Evolutionary conservation across 1,140 invertebrate genomes (phyloP).

Genomic region (Calosoma granatense): DNA sequence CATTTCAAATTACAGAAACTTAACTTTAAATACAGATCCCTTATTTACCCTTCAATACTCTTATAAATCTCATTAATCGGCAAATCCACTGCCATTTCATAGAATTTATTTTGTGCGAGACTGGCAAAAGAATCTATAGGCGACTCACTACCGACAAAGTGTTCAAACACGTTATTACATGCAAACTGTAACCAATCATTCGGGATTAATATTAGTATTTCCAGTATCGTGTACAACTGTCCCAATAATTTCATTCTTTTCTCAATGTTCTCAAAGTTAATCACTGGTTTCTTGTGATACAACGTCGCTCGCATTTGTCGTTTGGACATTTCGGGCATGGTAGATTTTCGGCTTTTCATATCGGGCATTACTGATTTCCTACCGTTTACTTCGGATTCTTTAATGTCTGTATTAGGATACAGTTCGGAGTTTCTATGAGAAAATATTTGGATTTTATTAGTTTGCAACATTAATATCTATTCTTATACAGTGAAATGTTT

Average conservation of each 20-base stretch:
- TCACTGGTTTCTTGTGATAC: background rate
- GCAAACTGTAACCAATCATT: slow-evolving; percentile 25
- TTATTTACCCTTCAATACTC: background rate
- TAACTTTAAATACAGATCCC: background rate
- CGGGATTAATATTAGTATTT: slow-evolving; percentile 32
- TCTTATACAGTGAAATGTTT: too few relatives aligned
- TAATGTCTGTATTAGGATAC: background rate
- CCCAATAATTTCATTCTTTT: slow-evolving; percentile 25
- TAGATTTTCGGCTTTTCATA: slow-evolving; percentile 7
- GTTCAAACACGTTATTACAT: slow-evolving; percentile 23
- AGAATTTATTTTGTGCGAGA: slow-evolving; percentile 22
- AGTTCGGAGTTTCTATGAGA: background rate
- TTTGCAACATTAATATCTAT: too few relatives aligned
- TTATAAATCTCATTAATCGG: background rate
- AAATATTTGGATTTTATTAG: background rate
- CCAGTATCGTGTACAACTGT: slow-evolving; percentile 31
- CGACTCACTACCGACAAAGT: slow-evolving; percentile 24
- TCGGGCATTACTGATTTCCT: too few relatives aligned
- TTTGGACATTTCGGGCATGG: background rate
- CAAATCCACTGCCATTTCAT: slow-evolving; percentile 7
- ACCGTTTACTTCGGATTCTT: background rate
- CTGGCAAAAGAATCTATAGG: slow-evolving; percentile 21
- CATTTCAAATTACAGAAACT: background rate
- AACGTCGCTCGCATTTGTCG: background rate
- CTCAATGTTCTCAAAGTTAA: slow-evolving; percentile 5